Conservation (phyloP, 2,797 vertebrate species). For the Lacerta agilis region DNA sequence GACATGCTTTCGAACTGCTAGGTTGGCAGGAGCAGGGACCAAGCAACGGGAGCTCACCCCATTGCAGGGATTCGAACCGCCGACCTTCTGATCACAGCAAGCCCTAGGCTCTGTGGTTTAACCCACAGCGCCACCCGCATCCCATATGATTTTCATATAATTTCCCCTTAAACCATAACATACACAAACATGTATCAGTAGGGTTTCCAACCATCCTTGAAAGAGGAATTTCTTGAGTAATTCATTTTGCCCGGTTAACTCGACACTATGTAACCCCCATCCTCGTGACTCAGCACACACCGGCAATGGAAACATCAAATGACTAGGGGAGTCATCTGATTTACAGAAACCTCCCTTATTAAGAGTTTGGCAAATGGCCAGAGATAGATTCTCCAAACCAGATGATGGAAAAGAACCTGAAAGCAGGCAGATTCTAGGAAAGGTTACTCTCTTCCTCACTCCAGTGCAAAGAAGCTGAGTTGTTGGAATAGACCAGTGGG, state of each 20-base stretch:
- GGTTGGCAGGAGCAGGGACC: too few relatives aligned
- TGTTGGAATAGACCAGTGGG: conserved; percentile 5
- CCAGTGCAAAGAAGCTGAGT: not conserved
- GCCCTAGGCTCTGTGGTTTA: too few relatives aligned
- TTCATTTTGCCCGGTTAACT: conserved; percentile 49
- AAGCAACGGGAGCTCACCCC: too few relatives aligned
- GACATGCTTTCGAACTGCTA: too few relatives aligned
- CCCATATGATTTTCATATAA: too few relatives aligned
- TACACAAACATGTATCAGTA: not conserved
- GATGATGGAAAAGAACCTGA: not conserved
- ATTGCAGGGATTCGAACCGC: too few relatives aligned
- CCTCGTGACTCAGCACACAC: conserved; percentile 66
- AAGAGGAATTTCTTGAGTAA: conserved; percentile 30
- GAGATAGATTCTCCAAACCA: conserved; percentile 36
- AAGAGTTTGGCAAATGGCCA: conserved; percentile 59
- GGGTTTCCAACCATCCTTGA: fast-evolving
- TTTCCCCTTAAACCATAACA: too few relatives aligned
- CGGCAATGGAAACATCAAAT: conserved; percentile 66
- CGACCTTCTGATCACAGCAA: too few relatives aligned
- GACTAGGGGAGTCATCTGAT: conserved; percentile 73
- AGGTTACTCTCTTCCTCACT: not conserved
- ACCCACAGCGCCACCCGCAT: too few relatives aligned
- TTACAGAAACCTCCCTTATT: conserved; percentile 63
- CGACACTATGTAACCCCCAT: conserved; percentile 60
- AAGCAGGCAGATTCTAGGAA: conserved; percentile 38